Conservation (phyloP, 2,113 vertebrate species). For the Tinamus guttatus region DNA sequence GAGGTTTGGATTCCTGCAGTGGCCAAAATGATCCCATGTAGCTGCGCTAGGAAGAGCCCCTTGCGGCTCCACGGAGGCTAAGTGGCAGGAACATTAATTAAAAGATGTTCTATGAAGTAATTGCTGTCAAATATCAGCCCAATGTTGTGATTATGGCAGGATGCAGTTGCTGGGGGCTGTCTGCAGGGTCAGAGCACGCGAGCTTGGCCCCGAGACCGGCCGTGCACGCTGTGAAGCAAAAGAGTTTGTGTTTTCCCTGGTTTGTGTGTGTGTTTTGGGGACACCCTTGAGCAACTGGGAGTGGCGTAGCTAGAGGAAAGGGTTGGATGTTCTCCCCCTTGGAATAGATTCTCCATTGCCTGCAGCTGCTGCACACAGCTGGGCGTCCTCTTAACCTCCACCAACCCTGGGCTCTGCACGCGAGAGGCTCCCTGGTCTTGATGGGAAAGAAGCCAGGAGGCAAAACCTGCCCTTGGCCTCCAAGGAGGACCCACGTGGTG, state of each 20-base stretch:
- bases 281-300: not conserved
- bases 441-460: too few species aligned
- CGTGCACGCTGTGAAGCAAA: too few species aligned
- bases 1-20: not conserved
- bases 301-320: not conserved
- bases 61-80: not conserved
- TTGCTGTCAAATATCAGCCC: not conserved
- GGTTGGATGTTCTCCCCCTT: not conserved
- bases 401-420: too few species aligned
- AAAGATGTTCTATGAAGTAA: not conserved
- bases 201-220: not conserved
- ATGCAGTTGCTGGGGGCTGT: not conserved
- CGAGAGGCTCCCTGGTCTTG: too few species aligned
- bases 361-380: not conserved
- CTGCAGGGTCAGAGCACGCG: not conserved
- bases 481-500: too few species aligned
- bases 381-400: not conserved
- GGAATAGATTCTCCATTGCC: not conserved
- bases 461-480: too few species aligned
- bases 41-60: not conserved
- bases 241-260: too few species aligned
- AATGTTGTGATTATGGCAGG: constrained; percentile 10
- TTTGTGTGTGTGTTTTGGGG: too few species aligned
- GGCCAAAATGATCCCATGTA: not conserved
- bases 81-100: constrained; percentile 20